Conservation (phyloP, 2,797 vertebrate species). For the Parauchenoglanis ngamensis region DNA sequence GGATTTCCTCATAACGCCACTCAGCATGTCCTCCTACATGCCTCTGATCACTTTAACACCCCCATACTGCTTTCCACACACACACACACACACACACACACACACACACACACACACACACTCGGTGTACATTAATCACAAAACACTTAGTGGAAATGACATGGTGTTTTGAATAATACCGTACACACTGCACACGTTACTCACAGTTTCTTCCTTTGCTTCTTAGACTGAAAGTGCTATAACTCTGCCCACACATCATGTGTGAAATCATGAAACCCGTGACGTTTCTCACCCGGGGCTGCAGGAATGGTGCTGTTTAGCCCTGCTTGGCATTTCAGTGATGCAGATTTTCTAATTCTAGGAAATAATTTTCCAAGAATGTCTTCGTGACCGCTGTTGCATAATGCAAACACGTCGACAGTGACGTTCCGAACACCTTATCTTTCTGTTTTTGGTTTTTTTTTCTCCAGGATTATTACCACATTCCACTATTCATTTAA, state of each 20-base stretch:
- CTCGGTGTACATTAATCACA: constrained; percentile 18
- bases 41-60: constrained; percentile 33
- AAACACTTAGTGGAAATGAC: not conserved
- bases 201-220: not conserved
- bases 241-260: constrained; percentile 18
- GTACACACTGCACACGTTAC: not conserved
- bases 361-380: not conserved
- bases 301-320: not conserved
- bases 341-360: not conserved
- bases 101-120: not conserved
- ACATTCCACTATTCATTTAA: not conserved
- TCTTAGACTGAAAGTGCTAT: not conserved
- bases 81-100: not conserved
- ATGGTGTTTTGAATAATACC: not conserved
- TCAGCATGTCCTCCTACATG: constrained; percentile 34
- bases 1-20: constrained; percentile 28
- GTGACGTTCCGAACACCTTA: not conserved
- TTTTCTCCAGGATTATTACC: not conserved
- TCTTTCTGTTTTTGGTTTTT: not conserved
- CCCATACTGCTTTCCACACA: constrained; percentile 21
- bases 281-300: not conserved
- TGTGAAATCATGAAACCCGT: not conserved
- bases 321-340: not conserved
- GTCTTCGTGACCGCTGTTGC: not conserved
- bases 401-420: not conserved